phyloP scores from a whole-genome alignment of 92 coral and sea anemone genomes.

The Anthopleura xanthogrammica region DNA sequence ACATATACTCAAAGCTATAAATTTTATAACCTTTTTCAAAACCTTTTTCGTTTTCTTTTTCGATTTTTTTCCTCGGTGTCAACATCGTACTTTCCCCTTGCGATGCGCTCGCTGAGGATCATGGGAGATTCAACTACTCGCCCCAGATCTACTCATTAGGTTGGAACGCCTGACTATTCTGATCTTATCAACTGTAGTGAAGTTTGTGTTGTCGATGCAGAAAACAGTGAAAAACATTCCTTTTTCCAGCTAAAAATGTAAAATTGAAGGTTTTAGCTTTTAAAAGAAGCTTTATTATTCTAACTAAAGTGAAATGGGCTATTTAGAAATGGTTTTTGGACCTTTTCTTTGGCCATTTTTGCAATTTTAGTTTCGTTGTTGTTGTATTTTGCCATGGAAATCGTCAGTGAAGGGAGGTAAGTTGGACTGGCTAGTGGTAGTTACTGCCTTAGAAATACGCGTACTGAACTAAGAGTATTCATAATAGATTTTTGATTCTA shows the following conservation, averaged over 20 bases:
- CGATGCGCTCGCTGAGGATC: too few relatives aligned
- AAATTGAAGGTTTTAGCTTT: neutral
- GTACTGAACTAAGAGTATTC: neutral
- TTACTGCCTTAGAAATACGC: too few relatives aligned
- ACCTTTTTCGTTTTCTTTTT: too few relatives aligned
- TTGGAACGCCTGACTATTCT: slow-evolving; percentile 20
- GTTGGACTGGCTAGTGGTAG: neutral
- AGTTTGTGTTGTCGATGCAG: slow-evolving; percentile 1
- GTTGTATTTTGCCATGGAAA: slow-evolving; percentile 52
- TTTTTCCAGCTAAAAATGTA: neutral
- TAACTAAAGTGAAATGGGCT: neutral
- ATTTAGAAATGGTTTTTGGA: neutral
- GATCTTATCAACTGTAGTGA: neutral
- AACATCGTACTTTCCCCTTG: too few relatives aligned
- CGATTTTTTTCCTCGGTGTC: too few relatives aligned
- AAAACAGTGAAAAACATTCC: neutral
- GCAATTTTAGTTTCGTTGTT: neutral
- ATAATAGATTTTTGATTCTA: neutral
- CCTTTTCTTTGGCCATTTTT: neutral
- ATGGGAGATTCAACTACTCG: neutral
- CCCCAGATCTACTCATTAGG: neutral
- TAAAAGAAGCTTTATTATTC: neutral
- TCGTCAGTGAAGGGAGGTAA: slow-evolving; percentile 77
- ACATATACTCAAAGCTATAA: too few relatives aligned
- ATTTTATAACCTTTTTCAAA: too few relatives aligned